phyloP scores from a whole-genome alignment of 2,888 invertebrate species.

The Ferdinandea cuprea region DNA sequence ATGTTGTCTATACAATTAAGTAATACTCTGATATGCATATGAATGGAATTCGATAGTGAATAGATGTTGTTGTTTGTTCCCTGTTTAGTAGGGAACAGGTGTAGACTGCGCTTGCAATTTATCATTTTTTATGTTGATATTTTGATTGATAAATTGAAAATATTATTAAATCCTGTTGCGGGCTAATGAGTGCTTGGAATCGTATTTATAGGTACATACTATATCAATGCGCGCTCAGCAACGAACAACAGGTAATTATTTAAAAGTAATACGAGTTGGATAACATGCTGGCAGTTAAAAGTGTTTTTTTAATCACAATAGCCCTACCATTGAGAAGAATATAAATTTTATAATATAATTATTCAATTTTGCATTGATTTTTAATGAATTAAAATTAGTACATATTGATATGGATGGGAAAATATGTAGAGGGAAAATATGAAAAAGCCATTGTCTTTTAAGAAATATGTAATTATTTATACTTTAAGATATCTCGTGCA shows the following conservation, averaged over 20 bases:
- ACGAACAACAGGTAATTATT: constrained; percentile 13
- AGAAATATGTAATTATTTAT: not conserved
- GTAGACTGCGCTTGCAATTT: constrained; percentile 20
- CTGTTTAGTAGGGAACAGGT: constrained; percentile 41
- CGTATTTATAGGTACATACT: not conserved
- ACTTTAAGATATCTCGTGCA: not conserved
- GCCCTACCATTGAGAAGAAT: constrained; percentile 23
- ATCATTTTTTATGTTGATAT: constrained; percentile 32
- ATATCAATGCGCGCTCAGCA: not conserved
- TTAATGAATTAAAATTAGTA: not conserved
- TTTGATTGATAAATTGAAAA: constrained; percentile 35
- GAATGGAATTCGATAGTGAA: constrained; percentile 49
- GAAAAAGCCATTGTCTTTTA: not conserved
- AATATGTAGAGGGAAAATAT: not conserved
- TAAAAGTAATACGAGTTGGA: constrained; percentile 25
- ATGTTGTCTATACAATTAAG: constrained; percentile 37
- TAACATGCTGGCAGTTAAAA: constrained; percentile 3
- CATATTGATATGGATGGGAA: constrained; percentile 10
- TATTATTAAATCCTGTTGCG: constrained; percentile 24
- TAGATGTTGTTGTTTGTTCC: constrained; percentile 19
- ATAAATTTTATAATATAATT: not conserved
- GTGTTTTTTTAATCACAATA: constrained; percentile 8
- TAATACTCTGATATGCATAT: constrained; percentile 34
- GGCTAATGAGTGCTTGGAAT: constrained; percentile 7
- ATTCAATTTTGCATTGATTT: constrained; percentile 13